Evolutionary conservation across 2,888 invertebrate species (phyloP).

Genomic region (Halocaridina rubra): DNA sequence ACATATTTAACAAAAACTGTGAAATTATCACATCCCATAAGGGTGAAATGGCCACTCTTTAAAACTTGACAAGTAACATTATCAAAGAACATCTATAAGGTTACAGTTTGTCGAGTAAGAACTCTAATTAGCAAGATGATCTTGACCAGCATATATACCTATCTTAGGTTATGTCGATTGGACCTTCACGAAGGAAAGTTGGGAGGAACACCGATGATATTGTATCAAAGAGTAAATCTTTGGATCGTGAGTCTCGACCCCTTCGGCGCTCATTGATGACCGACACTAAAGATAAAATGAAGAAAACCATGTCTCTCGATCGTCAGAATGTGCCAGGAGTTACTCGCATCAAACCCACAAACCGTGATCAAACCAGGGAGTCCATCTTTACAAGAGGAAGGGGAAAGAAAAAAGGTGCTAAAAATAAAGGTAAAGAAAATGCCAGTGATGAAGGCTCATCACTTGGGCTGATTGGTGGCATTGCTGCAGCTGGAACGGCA

Average conservation of each 20-base stretch:
- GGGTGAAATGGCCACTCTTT: too few species aligned
- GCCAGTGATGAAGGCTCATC: background rate
- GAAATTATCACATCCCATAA: too few species aligned
- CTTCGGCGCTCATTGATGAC: conserved; percentile 27
- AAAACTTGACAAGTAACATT: too few species aligned
- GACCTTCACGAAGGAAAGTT: background rate
- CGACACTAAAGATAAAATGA: conserved; percentile 33
- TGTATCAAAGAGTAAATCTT: background rate
- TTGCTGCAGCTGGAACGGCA: conserved; percentile 65
- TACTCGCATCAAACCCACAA: background rate
- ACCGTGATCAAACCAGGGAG: background rate
- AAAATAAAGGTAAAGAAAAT: background rate
- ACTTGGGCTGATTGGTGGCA: background rate
- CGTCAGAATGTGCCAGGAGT: background rate
- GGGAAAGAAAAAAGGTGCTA: background rate
- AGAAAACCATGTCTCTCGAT: conserved; percentile 35
- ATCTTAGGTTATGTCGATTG: conserved; percentile 10
- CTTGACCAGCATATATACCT: background rate
- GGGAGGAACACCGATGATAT: background rate
- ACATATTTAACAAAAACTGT: too few species aligned
- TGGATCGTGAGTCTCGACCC: conserved; percentile 7
- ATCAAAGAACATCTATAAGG: too few species aligned
- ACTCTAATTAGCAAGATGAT: too few species aligned
- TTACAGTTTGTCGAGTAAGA: too few species aligned
- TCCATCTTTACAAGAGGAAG: background rate